These are phyloP conservation scores for Flexamia atlantica DNA, from an alignment of 2,888 invertebrate genomes.

Conservation along the genomic window DNA sequence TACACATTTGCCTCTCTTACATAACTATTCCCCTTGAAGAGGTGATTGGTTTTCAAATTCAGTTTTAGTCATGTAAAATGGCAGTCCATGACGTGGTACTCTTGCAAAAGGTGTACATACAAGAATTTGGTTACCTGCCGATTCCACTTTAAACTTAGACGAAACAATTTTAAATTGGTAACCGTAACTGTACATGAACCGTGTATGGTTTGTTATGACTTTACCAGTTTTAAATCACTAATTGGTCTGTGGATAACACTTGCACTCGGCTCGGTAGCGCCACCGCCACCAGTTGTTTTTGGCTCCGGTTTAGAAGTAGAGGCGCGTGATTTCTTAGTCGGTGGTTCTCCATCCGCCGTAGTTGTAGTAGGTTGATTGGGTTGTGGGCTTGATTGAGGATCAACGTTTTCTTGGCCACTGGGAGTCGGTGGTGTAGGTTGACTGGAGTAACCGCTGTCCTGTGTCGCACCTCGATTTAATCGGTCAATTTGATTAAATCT, in stretches of 20 bases:
- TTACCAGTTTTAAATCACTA: constrained; percentile 3
- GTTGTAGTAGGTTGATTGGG: no score
- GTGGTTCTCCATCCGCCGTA: not conserved
- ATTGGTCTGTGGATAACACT: not conserved
- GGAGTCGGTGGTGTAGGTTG: no score
- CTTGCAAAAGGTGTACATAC: constrained; percentile 9
- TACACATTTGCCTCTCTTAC: no score
- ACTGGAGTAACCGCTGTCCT: no score
- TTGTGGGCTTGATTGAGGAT: not conserved
- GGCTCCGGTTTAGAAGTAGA: not conserved
- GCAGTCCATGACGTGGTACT: constrained; percentile 4
- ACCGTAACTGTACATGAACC: not conserved
- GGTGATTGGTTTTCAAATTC: constrained; percentile 1
- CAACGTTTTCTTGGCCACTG: not conserved
- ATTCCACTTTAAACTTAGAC: not conserved
- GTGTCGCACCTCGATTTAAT: not conserved
- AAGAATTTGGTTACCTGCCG: not conserved
- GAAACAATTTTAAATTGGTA: not conserved
- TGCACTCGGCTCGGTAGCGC: not conserved
- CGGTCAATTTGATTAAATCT: not conserved
- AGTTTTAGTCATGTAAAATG: constrained; percentile 4
- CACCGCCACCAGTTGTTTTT: not conserved
- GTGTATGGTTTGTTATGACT: not conserved
- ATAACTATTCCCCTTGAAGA: no score
- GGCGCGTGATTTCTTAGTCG: not conserved